phyloP scores from a whole-genome alignment of 2,888 invertebrate genomes.

The Limnephilus lunatus region DNA sequence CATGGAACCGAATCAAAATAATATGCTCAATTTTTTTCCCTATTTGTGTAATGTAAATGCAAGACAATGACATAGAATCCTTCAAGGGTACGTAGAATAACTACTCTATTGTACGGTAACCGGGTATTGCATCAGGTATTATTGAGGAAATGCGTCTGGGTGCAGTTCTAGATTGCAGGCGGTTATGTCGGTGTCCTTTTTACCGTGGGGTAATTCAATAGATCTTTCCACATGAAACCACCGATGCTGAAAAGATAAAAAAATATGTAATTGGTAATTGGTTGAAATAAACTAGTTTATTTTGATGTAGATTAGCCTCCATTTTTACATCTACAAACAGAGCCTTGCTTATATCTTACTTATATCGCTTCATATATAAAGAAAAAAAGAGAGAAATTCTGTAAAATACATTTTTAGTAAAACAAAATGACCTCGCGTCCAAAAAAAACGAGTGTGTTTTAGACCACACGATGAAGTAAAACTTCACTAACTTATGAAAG shows the following conservation, averaged over 20 bases:
- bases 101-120: background rate
- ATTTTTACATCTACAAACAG: no score
- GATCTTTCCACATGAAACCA: background rate
- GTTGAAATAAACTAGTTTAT: no score
- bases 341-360: no score
- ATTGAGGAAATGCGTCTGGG: background rate
- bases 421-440: no score
- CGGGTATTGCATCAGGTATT: background rate
- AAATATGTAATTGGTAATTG: background rate
- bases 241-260: background rate
- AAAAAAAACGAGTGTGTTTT: no score
- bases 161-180: background rate
- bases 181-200: background rate
- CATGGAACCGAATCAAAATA: no score
- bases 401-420: no score
- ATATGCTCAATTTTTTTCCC: background rate
- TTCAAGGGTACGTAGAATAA: background rate
- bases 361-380: no score
- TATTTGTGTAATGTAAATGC: background rate
- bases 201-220: background rate
- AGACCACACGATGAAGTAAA: no score
- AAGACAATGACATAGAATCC: background rate
- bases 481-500: no score
- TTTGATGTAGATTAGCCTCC: no score
- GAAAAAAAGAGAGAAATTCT: no score